These are phyloP conservation scores for Drosophila nr. medialis DNA, from an alignment of 2,888 invertebrate species.

Conservation along the genomic window DNA sequence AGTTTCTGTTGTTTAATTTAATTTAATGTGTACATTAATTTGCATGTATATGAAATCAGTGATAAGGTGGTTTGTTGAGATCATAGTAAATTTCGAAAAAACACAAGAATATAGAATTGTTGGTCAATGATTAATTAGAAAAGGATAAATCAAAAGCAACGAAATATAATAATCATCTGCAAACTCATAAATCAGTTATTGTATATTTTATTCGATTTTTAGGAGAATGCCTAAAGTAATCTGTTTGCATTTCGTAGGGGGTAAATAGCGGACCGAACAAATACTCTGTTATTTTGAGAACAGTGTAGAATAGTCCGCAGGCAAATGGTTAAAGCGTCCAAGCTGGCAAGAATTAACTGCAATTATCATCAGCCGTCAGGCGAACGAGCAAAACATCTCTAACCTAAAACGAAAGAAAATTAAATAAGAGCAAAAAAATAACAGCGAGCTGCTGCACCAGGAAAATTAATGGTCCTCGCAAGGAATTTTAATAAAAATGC, in stretches of 20 bases:
- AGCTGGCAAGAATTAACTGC: constrained; percentile 58
- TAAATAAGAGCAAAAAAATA: constrained; percentile 11
- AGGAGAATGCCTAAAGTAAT: background rate
- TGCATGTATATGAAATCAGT: background rate
- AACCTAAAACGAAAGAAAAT: constrained; percentile 21
- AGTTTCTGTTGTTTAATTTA: background rate
- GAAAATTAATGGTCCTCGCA: constrained; percentile 78
- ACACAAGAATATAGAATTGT: background rate
- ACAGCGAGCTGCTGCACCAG: constrained; percentile 49
- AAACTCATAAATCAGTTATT: background rate
- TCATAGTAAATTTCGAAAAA: background rate
- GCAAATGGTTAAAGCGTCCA: constrained; percentile 28
- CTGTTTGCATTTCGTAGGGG: too few species aligned
- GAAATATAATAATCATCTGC: background rate
- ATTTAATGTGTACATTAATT: background rate
- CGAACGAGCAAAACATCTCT: constrained; percentile 31
- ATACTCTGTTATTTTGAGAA: too few species aligned
- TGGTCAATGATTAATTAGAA: background rate
- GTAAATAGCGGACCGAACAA: background rate
- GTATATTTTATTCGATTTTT: background rate
- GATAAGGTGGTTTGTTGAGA: background rate
- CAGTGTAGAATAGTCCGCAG: background rate
- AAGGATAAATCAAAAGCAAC: background rate
- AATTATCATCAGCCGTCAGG: constrained; percentile 42
- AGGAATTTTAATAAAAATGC: constrained; percentile 81